Evolutionary conservation across 2,113 vertebrate genomes (phyloP).

Genomic region (Xiphophorus hellerii): DNA sequence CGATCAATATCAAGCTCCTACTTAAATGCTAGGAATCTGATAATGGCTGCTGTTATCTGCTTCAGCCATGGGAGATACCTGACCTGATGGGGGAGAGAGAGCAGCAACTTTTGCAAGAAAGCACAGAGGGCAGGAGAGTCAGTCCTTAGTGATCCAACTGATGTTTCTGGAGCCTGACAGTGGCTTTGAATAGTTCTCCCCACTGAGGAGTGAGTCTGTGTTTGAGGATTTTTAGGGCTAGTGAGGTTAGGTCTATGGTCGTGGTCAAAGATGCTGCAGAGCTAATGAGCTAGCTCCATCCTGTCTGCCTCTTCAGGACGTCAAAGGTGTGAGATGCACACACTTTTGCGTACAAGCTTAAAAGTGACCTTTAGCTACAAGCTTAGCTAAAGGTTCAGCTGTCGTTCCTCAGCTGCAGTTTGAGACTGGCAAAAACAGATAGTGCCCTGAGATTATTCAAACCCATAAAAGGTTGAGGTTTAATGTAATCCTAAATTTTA

Average conservation of each 20-base stretch:
- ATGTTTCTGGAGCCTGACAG: constrained; percentile 3
- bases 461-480: no score
- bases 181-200: not conserved
- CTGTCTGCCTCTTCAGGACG: not conserved
- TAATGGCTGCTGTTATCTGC: constrained; percentile 68
- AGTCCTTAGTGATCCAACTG: not conserved
- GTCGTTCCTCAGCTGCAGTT: not conserved
- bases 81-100: constrained; percentile 29
- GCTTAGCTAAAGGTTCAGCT: not conserved
- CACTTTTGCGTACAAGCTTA: not conserved
- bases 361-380: no score
- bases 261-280: constrained; percentile 1
- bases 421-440: not conserved
- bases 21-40: constrained; percentile 66
- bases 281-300: constrained; percentile 30
- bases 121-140: not conserved
- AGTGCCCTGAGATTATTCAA: no score
- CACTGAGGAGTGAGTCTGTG: not conserved
- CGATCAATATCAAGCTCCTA: constrained; percentile 54
- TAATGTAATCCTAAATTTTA: no score
- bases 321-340: not conserved
- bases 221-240: not conserved
- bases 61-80: constrained; percentile 63
- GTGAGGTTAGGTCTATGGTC: constrained; percentile 7
- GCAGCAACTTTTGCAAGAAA: not conserved